A percentile compares a stretch with the other conserved stretches of the same genome.
Evolutionary conservation across 2,888 invertebrate genomes (phyloP).

Genomic region (Pediacus dermestoides): DNA sequence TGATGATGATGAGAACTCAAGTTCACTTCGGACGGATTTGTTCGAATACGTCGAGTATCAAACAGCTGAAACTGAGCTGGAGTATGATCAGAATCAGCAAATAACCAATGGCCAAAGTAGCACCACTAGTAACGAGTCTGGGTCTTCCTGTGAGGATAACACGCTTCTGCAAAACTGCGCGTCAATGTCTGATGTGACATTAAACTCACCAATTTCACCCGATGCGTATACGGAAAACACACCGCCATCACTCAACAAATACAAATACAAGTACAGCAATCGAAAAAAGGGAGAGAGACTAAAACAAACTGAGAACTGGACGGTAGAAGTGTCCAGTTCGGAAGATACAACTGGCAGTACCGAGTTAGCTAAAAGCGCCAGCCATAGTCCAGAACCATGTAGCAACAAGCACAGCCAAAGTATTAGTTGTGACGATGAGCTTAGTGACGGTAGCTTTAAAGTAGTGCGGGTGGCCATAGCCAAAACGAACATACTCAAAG

Average conservation of each 20-base stretch:
- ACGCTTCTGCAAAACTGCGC: slow-evolving; percentile 46
- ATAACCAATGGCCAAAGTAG: slow-evolving; percentile 43
- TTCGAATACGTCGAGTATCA: slow-evolving; percentile 48
- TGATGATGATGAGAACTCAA: slow-evolving; percentile 42
- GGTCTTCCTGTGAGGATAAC: slow-evolving; percentile 44
- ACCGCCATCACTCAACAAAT: slow-evolving; percentile 43
- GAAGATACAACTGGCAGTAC: slow-evolving; percentile 44
- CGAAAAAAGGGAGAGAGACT: slow-evolving; percentile 42
- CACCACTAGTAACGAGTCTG: slow-evolving; percentile 36
- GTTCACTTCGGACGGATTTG: slow-evolving; percentile 43
- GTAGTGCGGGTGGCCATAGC: slow-evolving; percentile 41
- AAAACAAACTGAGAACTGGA: slow-evolving; percentile 29
- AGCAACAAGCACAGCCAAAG: slow-evolving; percentile 28
- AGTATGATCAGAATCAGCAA: slow-evolving; percentile 37
- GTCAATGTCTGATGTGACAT: slow-evolving; percentile 48
- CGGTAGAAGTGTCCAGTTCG: slow-evolving; percentile 42
- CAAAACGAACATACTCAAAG: slow-evolving; percentile 36
- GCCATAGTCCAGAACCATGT: slow-evolving; percentile 30
- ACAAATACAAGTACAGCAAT: slow-evolving; percentile 49
- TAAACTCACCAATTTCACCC: slow-evolving; percentile 46
- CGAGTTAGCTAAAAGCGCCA: slow-evolving; percentile 34
- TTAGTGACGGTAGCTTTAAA: slow-evolving; percentile 36
- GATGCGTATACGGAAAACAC: slow-evolving; percentile 41
- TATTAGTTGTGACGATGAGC: slow-evolving; percentile 32
- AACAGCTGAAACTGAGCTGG: slow-evolving; percentile 37